phyloP scores from a whole-genome alignment of 2,113 vertebrate species.

The Sminthopsis crassicaudata region DNA sequence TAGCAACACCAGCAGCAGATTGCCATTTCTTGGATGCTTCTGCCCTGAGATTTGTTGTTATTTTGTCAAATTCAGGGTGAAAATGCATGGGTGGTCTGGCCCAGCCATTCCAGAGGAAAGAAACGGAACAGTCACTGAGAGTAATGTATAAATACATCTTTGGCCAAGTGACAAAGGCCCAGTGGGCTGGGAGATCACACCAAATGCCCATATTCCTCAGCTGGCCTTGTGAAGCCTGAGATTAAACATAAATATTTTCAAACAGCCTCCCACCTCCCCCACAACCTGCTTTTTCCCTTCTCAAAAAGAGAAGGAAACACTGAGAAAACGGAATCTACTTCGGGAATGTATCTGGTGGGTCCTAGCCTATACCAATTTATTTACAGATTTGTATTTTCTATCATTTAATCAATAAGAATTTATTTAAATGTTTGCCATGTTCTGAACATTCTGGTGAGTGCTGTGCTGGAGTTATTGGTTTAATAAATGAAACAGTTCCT shows the following conservation, averaged over 20 bases:
- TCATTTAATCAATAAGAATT: background rate
- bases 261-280: background rate
- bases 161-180: background rate
- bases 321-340: background rate
- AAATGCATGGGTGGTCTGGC: background rate
- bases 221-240: background rate
- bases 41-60: background rate
- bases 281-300: background rate
- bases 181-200: fast-evolving
- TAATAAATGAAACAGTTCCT: background rate
- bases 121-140: background rate
- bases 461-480: background rate
- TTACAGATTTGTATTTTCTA: background rate
- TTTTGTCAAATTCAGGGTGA: background rate
- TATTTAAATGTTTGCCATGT: background rate
- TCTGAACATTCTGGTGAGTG: background rate
- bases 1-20: background rate
- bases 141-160: background rate
- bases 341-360: background rate
- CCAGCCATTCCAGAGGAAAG: background rate
- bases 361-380: background rate
- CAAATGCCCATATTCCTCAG: background rate
- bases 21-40: background rate
- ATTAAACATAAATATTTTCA: background rate
- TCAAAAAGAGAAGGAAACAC: background rate